A percentile compares a stretch with the other conserved stretches of the same genome.
Evolutionary conservation across 1,140 invertebrate genomes (phyloP).

Genomic region (Drosophila orena): DNA sequence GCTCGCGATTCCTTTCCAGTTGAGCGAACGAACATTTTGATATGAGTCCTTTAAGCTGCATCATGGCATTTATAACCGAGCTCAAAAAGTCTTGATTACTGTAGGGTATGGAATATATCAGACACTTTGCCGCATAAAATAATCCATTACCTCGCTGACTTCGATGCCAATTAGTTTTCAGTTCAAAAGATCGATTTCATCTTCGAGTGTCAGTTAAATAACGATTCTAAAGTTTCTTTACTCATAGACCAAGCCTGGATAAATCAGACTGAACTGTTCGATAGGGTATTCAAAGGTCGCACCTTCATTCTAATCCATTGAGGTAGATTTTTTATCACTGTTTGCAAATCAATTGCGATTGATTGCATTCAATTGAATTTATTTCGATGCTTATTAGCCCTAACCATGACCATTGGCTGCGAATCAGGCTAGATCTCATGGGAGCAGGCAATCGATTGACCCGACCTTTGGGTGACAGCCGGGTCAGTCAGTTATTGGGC

Average conservation of each 20-base stretch:
- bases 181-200: too few species aligned
- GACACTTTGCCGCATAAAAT: neutral
- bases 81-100: too few species aligned
- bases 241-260: too few species aligned
- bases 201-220: too few species aligned
- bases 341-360: slow-evolving; percentile 68
- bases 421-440: slow-evolving; percentile 46
- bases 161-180: too few species aligned
- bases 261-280: neutral
- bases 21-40: slow-evolving; percentile 34
- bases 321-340: slow-evolving; percentile 44
- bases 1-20: slow-evolving; percentile 5
- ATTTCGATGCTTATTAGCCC: slow-evolving; percentile 53
- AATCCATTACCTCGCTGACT: neutral
- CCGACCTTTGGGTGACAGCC: slow-evolving; percentile 46
- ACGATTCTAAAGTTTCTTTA: too few species aligned
- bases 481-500: slow-evolving; percentile 6
- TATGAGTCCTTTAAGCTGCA: neutral
- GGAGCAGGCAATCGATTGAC: slow-evolving; percentile 23
- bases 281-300: neutral
- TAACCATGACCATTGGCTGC: slow-evolving; percentile 11
- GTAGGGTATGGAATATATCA: neutral
- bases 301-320: neutral
- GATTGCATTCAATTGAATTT: slow-evolving; percentile 61
- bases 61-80: slow-evolving; percentile 41